Conservation (phyloP, 2,797 vertebrate genomes). For the Ctenopoma multispine region DNA sequence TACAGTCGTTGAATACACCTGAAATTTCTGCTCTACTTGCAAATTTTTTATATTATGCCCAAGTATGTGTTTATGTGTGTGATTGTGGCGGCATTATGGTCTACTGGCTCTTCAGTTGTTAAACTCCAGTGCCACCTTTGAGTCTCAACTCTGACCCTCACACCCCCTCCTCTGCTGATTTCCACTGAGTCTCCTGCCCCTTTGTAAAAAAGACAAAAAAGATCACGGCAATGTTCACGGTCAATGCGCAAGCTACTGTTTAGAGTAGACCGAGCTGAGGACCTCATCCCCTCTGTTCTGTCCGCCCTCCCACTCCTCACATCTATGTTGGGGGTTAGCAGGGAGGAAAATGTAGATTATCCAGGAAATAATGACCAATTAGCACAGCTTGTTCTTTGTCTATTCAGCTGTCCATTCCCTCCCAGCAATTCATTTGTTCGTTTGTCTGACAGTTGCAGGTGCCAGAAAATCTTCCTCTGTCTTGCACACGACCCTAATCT, state of each 20-base stretch:
- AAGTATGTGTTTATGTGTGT: slow-evolving; percentile 6
- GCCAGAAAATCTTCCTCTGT: slow-evolving; percentile 62
- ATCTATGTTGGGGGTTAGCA: slow-evolving; percentile 67
- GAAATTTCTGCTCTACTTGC: slow-evolving; percentile 10
- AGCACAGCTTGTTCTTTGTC: slow-evolving; percentile 63
- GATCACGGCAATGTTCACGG: slow-evolving; percentile 54
- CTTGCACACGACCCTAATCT: slow-evolving; percentile 64
- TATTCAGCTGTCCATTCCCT: slow-evolving; percentile 50
- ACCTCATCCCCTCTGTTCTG: slow-evolving; percentile 15
- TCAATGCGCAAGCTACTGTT: slow-evolving; percentile 57
- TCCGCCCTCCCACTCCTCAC: slow-evolving; percentile 47
- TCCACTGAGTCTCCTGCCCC: slow-evolving; percentile 42
- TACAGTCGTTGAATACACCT: background rate
- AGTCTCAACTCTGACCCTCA: slow-evolving; percentile 60
- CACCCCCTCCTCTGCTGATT: slow-evolving; percentile 42
- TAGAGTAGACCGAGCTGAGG: slow-evolving; percentile 35
- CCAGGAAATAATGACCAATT: slow-evolving; percentile 75
- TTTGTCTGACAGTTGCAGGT: slow-evolving; percentile 70
- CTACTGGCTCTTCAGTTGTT: slow-evolving; percentile 37
- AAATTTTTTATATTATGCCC: background rate
- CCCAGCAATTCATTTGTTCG: slow-evolving; percentile 60
- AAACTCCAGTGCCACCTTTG: slow-evolving; percentile 66
- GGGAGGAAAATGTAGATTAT: slow-evolving; percentile 68
- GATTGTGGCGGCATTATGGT: slow-evolving; percentile 19
- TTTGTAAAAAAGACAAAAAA: slow-evolving; percentile 58